phyloP scores from a whole-genome alignment of 2,888 invertebrate species.

The Exocentrus adspersus region DNA sequence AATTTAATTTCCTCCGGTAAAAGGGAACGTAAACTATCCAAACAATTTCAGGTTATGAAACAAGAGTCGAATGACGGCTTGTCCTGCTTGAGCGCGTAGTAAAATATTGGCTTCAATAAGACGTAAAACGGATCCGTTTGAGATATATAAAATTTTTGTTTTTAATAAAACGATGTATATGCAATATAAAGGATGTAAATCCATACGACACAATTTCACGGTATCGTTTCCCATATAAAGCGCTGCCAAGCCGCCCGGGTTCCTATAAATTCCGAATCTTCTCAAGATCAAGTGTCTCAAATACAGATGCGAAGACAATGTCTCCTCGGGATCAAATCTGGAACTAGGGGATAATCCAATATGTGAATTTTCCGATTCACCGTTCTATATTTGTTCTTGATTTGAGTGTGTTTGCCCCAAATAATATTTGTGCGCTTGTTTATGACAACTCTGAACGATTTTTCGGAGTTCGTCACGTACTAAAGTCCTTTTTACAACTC shows the following conservation, averaged over 20 bases:
- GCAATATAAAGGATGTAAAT: constrained; percentile 35
- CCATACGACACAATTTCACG: constrained; percentile 33
- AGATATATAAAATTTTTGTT: constrained; percentile 27
- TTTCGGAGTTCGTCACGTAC: constrained; percentile 51
- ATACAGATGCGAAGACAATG: constrained; percentile 44
- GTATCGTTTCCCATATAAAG: constrained; percentile 29
- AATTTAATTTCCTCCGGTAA: not conserved
- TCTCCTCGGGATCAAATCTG: constrained; percentile 40
- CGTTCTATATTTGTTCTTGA: constrained; percentile 40
- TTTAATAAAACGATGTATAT: constrained; percentile 30
- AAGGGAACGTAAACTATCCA: constrained; percentile 32
- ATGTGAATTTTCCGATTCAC: constrained; percentile 54
- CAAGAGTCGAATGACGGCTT: constrained; percentile 6
- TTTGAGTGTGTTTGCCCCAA: constrained; percentile 48
- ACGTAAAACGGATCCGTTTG: constrained; percentile 2
- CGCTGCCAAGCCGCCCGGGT: constrained; percentile 20
- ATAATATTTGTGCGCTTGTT: constrained; percentile 55
- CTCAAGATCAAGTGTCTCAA: constrained; percentile 43
- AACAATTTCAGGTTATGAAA: constrained; percentile 34
- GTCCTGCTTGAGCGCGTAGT: constrained; percentile 9
- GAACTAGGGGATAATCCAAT: constrained; percentile 53
- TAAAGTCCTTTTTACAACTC: constrained; percentile 23
- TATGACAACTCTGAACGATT: constrained; percentile 55
- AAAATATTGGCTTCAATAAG: constrained; percentile 17
- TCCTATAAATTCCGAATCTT: constrained; percentile 40